Conservation (phyloP, 2,113 vertebrate genomes). For the Sprattus sprattus region DNA sequence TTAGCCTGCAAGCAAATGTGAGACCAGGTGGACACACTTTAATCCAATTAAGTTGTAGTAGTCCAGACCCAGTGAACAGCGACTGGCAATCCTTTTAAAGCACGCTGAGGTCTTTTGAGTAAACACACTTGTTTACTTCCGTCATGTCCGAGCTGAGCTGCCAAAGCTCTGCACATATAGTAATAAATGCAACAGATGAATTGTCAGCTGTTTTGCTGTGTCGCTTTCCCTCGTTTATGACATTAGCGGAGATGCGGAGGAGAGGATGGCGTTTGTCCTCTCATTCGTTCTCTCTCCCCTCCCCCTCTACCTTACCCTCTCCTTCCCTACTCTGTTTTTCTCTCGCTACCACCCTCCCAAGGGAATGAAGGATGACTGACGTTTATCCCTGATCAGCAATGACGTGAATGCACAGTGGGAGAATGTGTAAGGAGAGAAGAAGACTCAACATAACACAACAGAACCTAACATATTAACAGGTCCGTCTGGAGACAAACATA, state of each 20-base stretch:
- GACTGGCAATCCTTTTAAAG: not conserved
- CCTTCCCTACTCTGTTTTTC: not conserved
- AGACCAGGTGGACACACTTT: not conserved
- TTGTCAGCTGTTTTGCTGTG: not conserved
- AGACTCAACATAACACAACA: not conserved
- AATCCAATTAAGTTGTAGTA: not conserved
- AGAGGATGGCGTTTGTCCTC: not conserved
- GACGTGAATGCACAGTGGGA: not conserved
- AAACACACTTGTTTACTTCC: not conserved
- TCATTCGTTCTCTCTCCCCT: constrained; percentile 5
- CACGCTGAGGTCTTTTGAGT: not conserved
- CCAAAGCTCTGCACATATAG: not conserved
- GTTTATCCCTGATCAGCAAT: constrained; percentile 40
- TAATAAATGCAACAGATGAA: not conserved
- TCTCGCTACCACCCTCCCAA: not conserved
- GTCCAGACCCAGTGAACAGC: not conserved
- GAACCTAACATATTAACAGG: not conserved
- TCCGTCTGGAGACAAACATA: not conserved
- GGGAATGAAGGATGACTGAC: constrained; percentile 46
- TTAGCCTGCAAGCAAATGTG: not conserved
- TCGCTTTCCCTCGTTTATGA: not conserved
- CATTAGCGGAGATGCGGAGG: not conserved
- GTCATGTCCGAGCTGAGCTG: not conserved
- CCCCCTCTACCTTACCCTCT: not conserved
- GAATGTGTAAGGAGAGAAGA: not conserved